Conservation (phyloP, 2,888 invertebrate species). For the Dexiosoma caninum region DNA sequence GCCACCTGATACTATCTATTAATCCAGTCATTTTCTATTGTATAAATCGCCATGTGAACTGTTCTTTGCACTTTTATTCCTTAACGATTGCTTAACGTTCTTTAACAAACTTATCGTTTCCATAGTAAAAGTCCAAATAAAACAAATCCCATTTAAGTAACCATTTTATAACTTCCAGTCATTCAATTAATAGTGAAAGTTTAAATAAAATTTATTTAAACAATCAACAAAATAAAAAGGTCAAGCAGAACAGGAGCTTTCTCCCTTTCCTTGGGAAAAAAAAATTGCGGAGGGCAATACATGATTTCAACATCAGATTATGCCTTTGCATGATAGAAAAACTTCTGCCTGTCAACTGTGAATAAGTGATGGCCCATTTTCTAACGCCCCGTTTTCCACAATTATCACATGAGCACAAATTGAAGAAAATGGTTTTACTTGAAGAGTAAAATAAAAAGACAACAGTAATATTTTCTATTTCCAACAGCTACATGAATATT, state of each 20-base stretch:
- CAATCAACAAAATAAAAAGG: constrained; percentile 11
- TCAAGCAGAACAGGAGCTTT: neutral
- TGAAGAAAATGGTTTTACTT: constrained; percentile 6
- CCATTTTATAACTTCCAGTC: constrained; percentile 1
- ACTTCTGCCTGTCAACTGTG: neutral
- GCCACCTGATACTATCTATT: too few relatives aligned
- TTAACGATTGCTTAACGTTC: too few relatives aligned
- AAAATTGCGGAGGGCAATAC: neutral
- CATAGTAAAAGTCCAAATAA: too few relatives aligned
- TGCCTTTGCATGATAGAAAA: neutral
- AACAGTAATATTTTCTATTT: neutral
- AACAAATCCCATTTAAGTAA: neutral
- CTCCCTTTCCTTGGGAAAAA: neutral
- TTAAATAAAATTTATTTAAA: constrained; percentile 8
- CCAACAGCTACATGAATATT: too few relatives aligned
- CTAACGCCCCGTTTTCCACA: neutral
- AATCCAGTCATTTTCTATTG: too few relatives aligned
- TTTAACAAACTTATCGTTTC: too few relatives aligned
- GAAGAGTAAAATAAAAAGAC: too few relatives aligned
- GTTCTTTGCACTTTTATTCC: too few relatives aligned
- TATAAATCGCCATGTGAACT: too few relatives aligned
- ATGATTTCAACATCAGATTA: constrained; percentile 22
- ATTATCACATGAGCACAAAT: neutral
- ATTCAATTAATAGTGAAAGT: constrained; percentile 8
- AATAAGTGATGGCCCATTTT: constrained; percentile 9